A percentile compares a stretch with the other conserved stretches of the same genome.
These are phyloP conservation scores for Tylochromis polylepis DNA, from an alignment of 2,113 vertebrate genomes.

Conservation along the genomic window DNA sequence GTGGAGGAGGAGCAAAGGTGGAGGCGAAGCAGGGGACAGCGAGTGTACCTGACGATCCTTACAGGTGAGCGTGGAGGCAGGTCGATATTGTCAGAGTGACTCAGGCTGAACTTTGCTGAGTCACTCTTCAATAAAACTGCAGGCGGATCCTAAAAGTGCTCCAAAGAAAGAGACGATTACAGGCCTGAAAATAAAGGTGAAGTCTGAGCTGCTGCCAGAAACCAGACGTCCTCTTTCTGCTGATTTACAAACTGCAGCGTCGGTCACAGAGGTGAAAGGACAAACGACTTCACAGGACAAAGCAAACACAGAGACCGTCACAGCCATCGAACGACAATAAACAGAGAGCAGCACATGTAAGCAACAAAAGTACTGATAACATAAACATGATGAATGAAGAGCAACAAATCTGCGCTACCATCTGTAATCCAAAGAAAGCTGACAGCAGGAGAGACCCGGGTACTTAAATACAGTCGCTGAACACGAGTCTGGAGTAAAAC, in stretches of 20 bases:
- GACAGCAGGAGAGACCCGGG: background rate
- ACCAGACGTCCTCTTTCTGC: background rate
- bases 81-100: background rate
- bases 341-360: conserved; percentile 44
- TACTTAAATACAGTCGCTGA: background rate
- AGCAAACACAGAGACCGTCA: conserved; percentile 78
- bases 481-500: no score
- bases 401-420: background rate
- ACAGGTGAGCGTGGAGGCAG: background rate
- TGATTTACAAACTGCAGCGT: background rate
- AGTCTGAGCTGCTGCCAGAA: background rate
- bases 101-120: background rate
- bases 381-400: conserved; percentile 60
- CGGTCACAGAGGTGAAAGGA: conserved; percentile 55
- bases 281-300: conserved; percentile 86
- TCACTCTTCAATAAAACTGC: background rate
- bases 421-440: background rate
- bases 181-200: background rate
- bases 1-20: background rate
- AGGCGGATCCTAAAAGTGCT: background rate
- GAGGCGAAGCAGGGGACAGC: background rate
- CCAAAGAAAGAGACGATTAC: background rate
- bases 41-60: background rate
- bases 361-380: background rate
- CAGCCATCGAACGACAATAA: conserved; percentile 77